Percentiles rank a stretch among this genome's conserved stretches.
Evolutionary conservation across 2,797 vertebrate species (phyloP).

Genomic region (Vultur gryphus): DNA sequence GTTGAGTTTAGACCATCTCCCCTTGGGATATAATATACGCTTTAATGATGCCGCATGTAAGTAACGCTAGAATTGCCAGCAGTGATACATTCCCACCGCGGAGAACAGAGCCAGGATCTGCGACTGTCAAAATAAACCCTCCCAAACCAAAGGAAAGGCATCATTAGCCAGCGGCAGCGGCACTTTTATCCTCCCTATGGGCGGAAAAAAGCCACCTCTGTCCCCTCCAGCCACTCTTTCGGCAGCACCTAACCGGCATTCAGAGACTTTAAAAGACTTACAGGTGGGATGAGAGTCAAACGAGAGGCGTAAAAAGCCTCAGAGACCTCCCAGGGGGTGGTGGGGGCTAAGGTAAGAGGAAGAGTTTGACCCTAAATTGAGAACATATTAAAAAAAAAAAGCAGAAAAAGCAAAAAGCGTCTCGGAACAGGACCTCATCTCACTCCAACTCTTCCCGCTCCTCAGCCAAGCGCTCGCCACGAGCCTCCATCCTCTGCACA

Average conservation of each 20-base stretch:
- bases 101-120: background rate
- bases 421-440: background rate
- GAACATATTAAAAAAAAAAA: background rate
- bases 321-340: background rate
- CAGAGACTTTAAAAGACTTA: background rate
- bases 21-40: background rate
- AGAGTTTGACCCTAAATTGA: background rate
- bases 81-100: background rate
- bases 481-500: background rate
- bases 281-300: background rate
- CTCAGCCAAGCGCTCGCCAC: accelerated
- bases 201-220: background rate
- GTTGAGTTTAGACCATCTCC: background rate
- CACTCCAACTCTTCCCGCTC: background rate
- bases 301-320: background rate
- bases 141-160: background rate
- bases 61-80: background rate
- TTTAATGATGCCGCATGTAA: background rate
- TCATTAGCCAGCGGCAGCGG: background rate
- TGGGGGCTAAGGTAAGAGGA: background rate
- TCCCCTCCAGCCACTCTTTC: background rate
- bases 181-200: background rate
- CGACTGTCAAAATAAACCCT: background rate
- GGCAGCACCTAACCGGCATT: background rate
- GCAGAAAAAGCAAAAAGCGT: background rate